Base-by-base conservation (phyloP, 2,888 invertebrate genomes). In the Dicranocentrus wangi region DNA sequence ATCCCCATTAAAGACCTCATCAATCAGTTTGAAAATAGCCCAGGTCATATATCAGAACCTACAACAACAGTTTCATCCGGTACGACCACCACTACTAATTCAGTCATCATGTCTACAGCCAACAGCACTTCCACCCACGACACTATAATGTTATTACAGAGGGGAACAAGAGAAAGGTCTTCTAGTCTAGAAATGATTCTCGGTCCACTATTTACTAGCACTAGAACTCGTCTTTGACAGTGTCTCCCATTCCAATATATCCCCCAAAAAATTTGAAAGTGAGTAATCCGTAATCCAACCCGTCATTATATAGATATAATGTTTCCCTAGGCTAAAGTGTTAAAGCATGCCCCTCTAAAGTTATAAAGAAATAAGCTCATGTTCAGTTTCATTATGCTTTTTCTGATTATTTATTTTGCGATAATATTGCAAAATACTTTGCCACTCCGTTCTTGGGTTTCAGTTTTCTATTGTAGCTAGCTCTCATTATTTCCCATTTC, bases 171-270 rank as follows among this genome's bases (percentile, higher is more conserved):
- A 51, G 75, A 79, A 61, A 72, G 86, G 53, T 86, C 86, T 25
- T 86, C 86, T 79, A 86, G 86, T 83, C 81, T 86, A 53, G 86
- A 86, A 81, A 77, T 86, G 83, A 86, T 86, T 58, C 80, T 86
- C 51, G 80, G 82, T 58, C 86, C 86, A 47, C 61, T 86, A 51
- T 51, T 84, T 28, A 83, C 83, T 55, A 86, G 85, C 60, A 84
- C 86, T 47, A 69, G 84, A 69, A 84, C 84, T 39, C 72, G 84
- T 42, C 80, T 84, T 25, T 84, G 43, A 72, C 15, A 15, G 13
- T 39, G 7, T 39, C 7, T 39, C 13, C 13, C 7, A 39, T 39
- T 39, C 39, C 39, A 39, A 8, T 13, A 39, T 39, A 8, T 39
- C 13, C 13, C 13, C 13, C n/a, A n/a, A n/a, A 39, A 39, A 39